phyloP scores from a whole-genome alignment of 2,113 vertebrate genomes.

The Pseudorectes ferrugineus region DNA sequence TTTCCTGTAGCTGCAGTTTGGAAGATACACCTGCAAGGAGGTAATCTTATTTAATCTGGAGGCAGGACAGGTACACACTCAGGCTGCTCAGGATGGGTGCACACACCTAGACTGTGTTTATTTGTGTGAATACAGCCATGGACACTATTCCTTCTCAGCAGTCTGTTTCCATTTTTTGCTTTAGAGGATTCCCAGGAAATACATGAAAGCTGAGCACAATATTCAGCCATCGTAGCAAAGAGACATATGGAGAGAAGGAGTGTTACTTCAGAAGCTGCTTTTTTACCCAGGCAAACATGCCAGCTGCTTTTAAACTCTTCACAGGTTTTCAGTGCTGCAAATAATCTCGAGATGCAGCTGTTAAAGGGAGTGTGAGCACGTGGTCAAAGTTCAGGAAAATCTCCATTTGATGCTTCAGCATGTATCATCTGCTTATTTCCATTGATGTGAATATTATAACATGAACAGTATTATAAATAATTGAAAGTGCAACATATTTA shows the following conservation, averaged over 20 bases:
- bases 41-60: background rate
- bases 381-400: background rate
- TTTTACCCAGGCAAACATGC: background rate
- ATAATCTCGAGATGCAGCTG: background rate
- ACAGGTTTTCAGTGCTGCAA: background rate
- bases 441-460: background rate
- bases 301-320: constrained; percentile 11
- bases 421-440: background rate
- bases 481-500: background rate
- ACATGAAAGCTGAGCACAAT: background rate
- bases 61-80: background rate
- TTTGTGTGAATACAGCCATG: background rate
- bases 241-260: constrained; percentile 28
- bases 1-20: background rate
- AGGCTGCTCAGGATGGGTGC: background rate
- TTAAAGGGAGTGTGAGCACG: background rate
- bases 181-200: constrained; percentile 33
- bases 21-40: background rate
- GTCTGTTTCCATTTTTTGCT: background rate
- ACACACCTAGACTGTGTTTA: background rate
- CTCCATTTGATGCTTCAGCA: background rate
- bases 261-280: background rate
- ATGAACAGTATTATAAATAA: background rate
- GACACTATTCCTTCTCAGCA: background rate
- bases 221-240: background rate